Base-by-base conservation (phyloP, 2,888 invertebrate species). In the Drosophila affinis region DNA sequence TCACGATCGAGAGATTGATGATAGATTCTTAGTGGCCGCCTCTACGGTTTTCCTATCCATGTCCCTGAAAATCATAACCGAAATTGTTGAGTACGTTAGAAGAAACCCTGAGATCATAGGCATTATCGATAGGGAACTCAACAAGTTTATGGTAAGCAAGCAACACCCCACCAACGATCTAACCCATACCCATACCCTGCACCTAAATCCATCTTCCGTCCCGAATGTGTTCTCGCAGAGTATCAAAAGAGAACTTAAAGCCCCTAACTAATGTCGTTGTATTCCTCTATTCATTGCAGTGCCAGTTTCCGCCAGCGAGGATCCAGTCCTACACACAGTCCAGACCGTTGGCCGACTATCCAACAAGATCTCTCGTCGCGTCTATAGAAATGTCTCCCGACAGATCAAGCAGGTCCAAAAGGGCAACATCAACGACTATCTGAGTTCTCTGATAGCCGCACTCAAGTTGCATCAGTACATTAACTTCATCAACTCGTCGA, bases 321-420 rank as follows among this genome's bases (percentile, higher is more conserved):
- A 96, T 91, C 95, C 95, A 60, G 94, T 95, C 18, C 90, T 95
- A 75, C 95, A 95, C 92, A 94, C 95, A 1, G 93, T 95, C 77
- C 95, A 95, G 93, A 95, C 95, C 0, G 95, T 96, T 67, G 95
- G 95, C 18, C 93, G 95, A 18, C 93, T 96, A 78, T 95, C 95
- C 81, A 94, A 95, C 64, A 95, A 95, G 91, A 94, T 95, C 14
- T 95, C 95, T 55, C 93, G 95, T 58, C 94, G 96, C 67, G 94
- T 96, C 71, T 95, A 95, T 93, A 93, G 94, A 81, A 94, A 94
- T 91, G 94, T 95, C 75, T 93, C 94, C 46, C 91, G 92, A 81
- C 94, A 94, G 85, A 92, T 95, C 90, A 93, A 94, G 82, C 90
- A 91, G 78, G 89, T 93, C 69, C 93, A 93, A 78, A 92, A 92